Evolutionary conservation across 2,888 invertebrate genomes (phyloP).

Genomic region (Exocentrus adspersus): DNA sequence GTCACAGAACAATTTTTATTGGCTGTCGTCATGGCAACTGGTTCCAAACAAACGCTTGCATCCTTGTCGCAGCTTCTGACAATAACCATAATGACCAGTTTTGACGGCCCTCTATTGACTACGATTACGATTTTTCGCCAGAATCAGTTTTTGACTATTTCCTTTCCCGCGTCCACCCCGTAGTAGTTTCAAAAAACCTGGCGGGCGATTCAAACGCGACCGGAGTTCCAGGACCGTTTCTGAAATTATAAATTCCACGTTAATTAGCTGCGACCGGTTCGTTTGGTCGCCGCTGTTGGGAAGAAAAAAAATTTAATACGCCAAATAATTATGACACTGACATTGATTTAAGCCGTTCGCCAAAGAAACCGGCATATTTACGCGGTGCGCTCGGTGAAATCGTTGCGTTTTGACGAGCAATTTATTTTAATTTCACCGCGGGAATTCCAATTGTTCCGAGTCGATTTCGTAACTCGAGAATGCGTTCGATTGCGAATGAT

Average conservation of each 20-base stretch:
- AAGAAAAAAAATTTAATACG: conserved; percentile 27
- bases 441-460: background rate
- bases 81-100: too few relatives aligned
- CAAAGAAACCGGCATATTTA: conserved; percentile 14
- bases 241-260: conserved; percentile 29
- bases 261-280: conserved; percentile 29
- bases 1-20: too few relatives aligned
- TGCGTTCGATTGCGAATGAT: too few relatives aligned
- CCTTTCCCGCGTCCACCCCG: background rate
- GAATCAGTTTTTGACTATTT: too few relatives aligned
- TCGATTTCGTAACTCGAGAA: too few relatives aligned
- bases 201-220: conserved; percentile 8
- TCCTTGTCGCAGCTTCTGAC: too few relatives aligned
- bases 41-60: too few relatives aligned
- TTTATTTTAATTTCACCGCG: conserved; percentile 12
- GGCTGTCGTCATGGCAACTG: too few relatives aligned
- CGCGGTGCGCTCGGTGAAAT: background rate
- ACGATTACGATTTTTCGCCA: too few relatives aligned
- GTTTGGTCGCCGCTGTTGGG: background rate
- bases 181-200: background rate
- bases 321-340: conserved; percentile 28
- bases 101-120: too few relatives aligned
- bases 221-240: conserved; percentile 4
- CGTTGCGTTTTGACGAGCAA: conserved; percentile 5
- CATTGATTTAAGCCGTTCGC: conserved; percentile 21